phyloP scores from a whole-genome alignment of 2,888 invertebrate species.

The Lasioglossum oenotherae region DNA sequence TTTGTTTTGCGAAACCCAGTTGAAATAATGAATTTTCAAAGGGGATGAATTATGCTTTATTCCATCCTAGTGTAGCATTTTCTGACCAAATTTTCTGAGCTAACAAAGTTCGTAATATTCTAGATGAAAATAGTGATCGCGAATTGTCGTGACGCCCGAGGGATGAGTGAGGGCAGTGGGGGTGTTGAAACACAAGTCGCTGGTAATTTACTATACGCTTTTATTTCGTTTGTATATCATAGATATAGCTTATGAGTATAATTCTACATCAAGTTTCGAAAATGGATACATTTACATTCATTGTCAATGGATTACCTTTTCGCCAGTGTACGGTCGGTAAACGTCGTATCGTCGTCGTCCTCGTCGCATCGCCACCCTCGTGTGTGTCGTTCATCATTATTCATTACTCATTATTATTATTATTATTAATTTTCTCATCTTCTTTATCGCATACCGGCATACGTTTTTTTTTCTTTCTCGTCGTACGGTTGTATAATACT shows the following conservation, averaged over 20 bases:
- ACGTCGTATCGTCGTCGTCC: slow-evolving; percentile 57
- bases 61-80: too few species aligned
- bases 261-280: slow-evolving; percentile 84
- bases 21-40: not conserved
- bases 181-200: slow-evolving; percentile 21
- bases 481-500: slow-evolving; percentile 76
- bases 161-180: not conserved
- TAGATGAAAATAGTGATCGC: not conserved
- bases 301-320: slow-evolving; percentile 83
- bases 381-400: slow-evolving; percentile 28
- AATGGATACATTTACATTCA: slow-evolving; percentile 85
- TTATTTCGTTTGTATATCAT: slow-evolving; percentile 84
- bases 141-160: not conserved
- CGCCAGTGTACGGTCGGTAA: slow-evolving; percentile 57
- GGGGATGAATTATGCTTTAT: not conserved
- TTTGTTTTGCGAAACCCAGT: too few species aligned
- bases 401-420: not conserved
- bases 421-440: not conserved
- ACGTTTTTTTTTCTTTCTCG: slow-evolving; percentile 46
- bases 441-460: slow-evolving; percentile 11
- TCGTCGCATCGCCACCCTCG: slow-evolving; percentile 60
- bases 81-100: not conserved
- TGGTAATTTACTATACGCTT: slow-evolving; percentile 82
- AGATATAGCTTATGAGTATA: slow-evolving; percentile 85
- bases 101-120: not conserved